A percentile compares a stretch with the other conserved stretches of the same genome.
Conservation (phyloP, 2,888 invertebrate genomes). For the Andrena marginata region DNA sequence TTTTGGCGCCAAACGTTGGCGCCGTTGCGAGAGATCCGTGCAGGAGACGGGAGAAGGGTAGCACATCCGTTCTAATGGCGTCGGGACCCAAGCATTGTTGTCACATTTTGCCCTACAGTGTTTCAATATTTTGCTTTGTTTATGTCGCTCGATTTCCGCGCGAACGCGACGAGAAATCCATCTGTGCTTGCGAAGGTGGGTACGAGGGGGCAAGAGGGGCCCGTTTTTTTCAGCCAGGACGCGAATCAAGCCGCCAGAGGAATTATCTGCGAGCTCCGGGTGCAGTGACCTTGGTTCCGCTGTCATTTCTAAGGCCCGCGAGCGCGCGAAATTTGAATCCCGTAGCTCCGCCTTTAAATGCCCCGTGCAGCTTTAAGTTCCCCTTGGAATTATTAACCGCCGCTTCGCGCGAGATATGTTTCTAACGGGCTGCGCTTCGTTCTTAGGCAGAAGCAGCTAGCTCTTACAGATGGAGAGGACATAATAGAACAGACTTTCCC, state of each 20-base stretch:
- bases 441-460: conserved; percentile 35
- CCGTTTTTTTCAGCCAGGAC: conserved; percentile 26
- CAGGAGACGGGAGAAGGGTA: conserved; percentile 56
- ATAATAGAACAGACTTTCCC: conserved; percentile 31
- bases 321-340: conserved; percentile 77
- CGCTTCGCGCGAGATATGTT: background rate
- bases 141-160: conserved; percentile 74
- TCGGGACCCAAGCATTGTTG: conserved; percentile 83
- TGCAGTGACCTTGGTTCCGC: conserved; percentile 83
- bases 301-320: conserved; percentile 75
- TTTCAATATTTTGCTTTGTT: conserved; percentile 84
- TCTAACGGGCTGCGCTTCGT: background rate
- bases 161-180: conserved; percentile 51
- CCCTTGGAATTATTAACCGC: background rate
- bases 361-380: background rate
- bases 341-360: background rate
- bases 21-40: background rate
- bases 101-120: conserved; percentile 85
- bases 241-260: conserved; percentile 50
- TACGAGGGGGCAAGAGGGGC: conserved; percentile 59
- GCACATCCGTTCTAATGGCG: conserved; percentile 83
- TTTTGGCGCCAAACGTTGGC: conserved; percentile 19
- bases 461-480: conserved; percentile 48
- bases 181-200: conserved; percentile 38
- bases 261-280: conserved; percentile 74